Evolutionary conservation across 2,797 vertebrate genomes (phyloP).

Genomic region (Gobionotothen gibberifrons): DNA sequence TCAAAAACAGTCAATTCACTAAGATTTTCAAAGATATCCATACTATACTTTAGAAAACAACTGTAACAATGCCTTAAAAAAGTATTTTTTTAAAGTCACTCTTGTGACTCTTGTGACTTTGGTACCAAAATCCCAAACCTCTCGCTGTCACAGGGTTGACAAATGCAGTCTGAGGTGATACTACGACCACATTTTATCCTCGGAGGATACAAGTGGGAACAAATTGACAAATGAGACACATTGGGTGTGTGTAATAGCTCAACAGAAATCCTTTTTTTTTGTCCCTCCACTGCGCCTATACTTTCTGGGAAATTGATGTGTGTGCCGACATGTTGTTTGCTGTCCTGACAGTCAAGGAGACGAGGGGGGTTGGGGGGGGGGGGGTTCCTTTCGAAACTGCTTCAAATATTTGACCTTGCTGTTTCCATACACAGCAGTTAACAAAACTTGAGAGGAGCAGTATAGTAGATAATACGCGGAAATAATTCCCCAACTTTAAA

Average conservation of each 20-base stretch:
- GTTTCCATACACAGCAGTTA: neutral
- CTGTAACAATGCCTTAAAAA: neutral
- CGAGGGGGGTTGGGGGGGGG: neutral
- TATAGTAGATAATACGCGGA: neutral
- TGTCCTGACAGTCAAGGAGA: conserved; percentile 30
- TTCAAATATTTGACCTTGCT: conserved; percentile 11
- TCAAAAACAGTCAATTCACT: too few species aligned
- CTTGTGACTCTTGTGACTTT: conserved; percentile 10
- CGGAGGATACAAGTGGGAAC: conserved; percentile 8
- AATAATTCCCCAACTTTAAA: neutral
- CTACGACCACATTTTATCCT: conserved; percentile 13
- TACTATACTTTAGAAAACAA: too few species aligned
- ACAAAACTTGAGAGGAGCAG: neutral
- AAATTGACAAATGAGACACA: conserved; percentile 43
- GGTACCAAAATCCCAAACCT: neutral
- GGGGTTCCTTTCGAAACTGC: neutral
- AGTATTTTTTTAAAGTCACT: neutral
- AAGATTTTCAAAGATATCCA: too few species aligned
- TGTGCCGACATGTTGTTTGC: conserved; percentile 4
- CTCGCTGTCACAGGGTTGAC: neutral
- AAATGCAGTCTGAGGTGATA: conserved; percentile 3
- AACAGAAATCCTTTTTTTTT: neutral
- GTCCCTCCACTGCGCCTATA: conserved; percentile 17
- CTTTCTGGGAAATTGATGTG: conserved; percentile 44
- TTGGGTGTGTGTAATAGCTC: conserved; percentile 21